Evolutionary conservation across 1,140 invertebrate species (phyloP).

Genomic region (Bombus huntii): DNA sequence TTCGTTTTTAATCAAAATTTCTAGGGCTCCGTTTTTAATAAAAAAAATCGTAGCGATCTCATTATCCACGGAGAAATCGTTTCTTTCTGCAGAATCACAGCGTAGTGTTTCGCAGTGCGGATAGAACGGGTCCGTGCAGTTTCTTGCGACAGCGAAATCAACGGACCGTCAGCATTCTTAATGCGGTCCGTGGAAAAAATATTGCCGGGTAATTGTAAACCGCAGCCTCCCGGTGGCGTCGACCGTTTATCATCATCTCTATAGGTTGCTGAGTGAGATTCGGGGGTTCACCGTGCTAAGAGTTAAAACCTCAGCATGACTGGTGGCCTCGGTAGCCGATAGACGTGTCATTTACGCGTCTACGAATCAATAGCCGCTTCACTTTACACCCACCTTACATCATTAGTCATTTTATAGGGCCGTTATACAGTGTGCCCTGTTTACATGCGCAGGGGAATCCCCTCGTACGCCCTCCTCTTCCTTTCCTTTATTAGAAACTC

Average conservation of each 20-base stretch:
- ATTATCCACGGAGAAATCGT: not conserved
- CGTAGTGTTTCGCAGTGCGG: not conserved
- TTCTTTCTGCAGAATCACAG: not conserved
- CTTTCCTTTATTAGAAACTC: not conserved
- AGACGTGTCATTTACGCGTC: constrained; percentile 81
- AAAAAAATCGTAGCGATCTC: not conserved
- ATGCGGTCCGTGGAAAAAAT: constrained; percentile 52
- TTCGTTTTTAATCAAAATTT: not conserved
- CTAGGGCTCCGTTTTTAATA: not conserved
- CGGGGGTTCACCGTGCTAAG: constrained; percentile 70
- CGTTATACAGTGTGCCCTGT: constrained; percentile 57
- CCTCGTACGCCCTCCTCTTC: not conserved
- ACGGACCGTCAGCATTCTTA: constrained; percentile 31
- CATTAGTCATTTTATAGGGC: constrained; percentile 79
- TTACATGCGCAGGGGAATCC: constrained; percentile 23
- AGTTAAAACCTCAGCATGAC: constrained; percentile 82
- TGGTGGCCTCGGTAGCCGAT: constrained; percentile 80
- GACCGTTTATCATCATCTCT: constrained; percentile 77
- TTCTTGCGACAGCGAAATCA: not conserved
- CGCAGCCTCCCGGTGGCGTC: constrained; percentile 53
- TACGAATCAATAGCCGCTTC: constrained; percentile 79
- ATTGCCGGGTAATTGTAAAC: constrained; percentile 68
- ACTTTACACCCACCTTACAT: constrained; percentile 75
- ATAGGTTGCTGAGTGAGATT: constrained; percentile 70
- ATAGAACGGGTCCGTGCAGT: not conserved